These are phyloP conservation scores for Austrofundulus limnaeus DNA, from an alignment of 2,113 vertebrate species.

Conservation along the genomic window DNA sequence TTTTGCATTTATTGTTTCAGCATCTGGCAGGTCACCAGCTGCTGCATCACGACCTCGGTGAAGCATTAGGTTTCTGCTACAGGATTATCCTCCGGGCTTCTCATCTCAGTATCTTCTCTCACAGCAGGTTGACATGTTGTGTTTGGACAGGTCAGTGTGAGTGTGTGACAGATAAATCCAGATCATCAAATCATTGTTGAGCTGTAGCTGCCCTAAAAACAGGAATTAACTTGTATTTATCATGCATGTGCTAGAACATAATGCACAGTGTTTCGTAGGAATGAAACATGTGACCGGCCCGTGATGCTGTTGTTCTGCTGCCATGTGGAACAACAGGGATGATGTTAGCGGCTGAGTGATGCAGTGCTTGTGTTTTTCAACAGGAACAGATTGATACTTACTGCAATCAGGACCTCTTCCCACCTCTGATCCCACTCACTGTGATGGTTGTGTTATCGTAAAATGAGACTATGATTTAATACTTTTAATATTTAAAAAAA, in stretches of 20 bases:
- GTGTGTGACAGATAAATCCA: constrained; percentile 24
- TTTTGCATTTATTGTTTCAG: constrained; percentile 1
- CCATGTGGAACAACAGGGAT: background rate
- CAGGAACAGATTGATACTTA: background rate
- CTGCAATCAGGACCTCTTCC: background rate
- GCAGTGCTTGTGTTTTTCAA: background rate
- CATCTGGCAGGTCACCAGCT: constrained; percentile 22
- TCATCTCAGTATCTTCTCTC: background rate
- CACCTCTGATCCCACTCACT: no score
- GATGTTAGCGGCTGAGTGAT: background rate
- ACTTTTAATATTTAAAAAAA: no score
- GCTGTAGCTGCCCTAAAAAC: constrained; percentile 15
- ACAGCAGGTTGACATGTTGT: background rate
- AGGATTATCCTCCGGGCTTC: background rate
- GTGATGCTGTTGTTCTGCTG: background rate
- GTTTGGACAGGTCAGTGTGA: background rate
- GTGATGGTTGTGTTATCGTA: background rate
- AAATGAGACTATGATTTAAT: background rate
- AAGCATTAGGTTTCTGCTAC: background rate
- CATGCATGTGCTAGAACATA: background rate
- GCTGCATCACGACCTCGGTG: background rate
- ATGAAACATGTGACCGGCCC: background rate
- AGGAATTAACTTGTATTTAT: background rate
- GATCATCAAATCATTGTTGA: constrained; percentile 23
- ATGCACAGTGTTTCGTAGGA: background rate